A percentile compares a stretch with the other conserved stretches of the same genome.
Evolutionary conservation across 2,888 invertebrate genomes (phyloP).

Genomic region (Ptycholaimellus sp.): DNA sequence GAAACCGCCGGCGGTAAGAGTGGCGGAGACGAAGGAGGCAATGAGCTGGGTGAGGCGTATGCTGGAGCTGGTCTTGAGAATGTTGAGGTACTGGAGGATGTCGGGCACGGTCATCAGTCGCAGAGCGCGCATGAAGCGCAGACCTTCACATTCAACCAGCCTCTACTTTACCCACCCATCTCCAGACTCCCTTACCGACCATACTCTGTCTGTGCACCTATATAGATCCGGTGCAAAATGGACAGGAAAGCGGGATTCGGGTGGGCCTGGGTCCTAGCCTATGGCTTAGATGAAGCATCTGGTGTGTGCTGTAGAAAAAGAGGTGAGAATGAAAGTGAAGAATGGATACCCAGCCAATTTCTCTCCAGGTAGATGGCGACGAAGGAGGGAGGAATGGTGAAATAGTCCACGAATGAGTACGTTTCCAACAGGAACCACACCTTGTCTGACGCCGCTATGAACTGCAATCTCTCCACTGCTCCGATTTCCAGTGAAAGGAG

Average conservation of each 20-base stretch:
- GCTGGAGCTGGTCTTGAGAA: conserved; percentile 96
- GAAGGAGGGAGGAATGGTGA: conserved; percentile 99
- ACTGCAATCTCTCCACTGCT: conserved; percentile 47
- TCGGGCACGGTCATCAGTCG: conserved; percentile 99
- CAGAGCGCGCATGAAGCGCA: conserved; percentile 91
- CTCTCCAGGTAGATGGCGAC: conserved; percentile 99
- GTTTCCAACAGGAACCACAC: conserved; percentile 99
- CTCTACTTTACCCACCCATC: neutral
- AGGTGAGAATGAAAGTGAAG: neutral
- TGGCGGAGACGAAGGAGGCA: conserved; percentile 95
- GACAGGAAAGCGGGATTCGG: too few species aligned
- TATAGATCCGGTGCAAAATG: too few species aligned
- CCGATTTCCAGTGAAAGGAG: neutral
- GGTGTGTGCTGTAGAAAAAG: neutral
- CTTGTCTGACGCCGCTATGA: conserved; percentile 99
- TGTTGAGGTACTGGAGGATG: conserved; percentile 98
- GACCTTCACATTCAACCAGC: conserved; percentile 37
- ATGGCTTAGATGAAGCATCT: too few species aligned
- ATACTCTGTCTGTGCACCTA: too few species aligned
- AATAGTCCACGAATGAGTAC: conserved; percentile 99
- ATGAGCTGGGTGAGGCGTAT: conserved; percentile 96
- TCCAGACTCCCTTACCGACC: too few species aligned
- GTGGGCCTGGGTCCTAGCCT: too few species aligned
- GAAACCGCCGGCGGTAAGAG: conserved; percentile 94
- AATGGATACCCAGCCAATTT: conserved; percentile 79